Evolutionary conservation across 1,140 invertebrate species (phyloP).

Genomic region (Sminthurides bifidus): DNA sequence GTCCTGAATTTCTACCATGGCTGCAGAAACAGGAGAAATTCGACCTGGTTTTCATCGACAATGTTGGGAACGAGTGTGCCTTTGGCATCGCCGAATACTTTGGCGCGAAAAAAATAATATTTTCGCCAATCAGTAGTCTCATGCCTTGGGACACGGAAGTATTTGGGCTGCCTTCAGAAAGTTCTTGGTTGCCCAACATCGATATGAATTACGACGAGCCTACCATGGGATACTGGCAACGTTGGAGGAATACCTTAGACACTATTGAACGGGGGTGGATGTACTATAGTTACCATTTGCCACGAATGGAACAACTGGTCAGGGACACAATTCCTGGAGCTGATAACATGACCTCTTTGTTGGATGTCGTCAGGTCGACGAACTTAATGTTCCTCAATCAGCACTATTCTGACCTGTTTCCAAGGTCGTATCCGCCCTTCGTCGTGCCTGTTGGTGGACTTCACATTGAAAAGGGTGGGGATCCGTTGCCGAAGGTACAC

Average conservation of each 20-base stretch:
- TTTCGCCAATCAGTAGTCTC: background rate
- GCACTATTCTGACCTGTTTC: background rate
- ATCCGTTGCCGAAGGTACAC: background rate
- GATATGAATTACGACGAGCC: background rate
- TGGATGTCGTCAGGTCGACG: background rate
- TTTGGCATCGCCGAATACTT: background rate
- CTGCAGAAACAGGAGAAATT: background rate
- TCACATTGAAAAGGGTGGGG: background rate
- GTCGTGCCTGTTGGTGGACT: background rate
- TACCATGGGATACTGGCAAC: background rate
- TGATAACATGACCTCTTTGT: background rate
- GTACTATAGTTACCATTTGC: background rate
- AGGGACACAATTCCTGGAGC: background rate
- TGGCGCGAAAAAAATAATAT: background rate
- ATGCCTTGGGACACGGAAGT: background rate
- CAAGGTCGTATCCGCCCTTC: background rate
- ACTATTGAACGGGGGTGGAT: background rate
- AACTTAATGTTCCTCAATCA: background rate
- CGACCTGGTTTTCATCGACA: slow-evolving; percentile 3
- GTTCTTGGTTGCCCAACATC: background rate
- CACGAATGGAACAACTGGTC: background rate
- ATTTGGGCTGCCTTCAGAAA: background rate
- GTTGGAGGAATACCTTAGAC: background rate
- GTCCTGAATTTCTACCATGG: background rate
- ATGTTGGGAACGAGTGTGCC: background rate